phyloP scores from a whole-genome alignment of 64 coral and sea anemone genomes.

The Stichodactyla helianthus region DNA sequence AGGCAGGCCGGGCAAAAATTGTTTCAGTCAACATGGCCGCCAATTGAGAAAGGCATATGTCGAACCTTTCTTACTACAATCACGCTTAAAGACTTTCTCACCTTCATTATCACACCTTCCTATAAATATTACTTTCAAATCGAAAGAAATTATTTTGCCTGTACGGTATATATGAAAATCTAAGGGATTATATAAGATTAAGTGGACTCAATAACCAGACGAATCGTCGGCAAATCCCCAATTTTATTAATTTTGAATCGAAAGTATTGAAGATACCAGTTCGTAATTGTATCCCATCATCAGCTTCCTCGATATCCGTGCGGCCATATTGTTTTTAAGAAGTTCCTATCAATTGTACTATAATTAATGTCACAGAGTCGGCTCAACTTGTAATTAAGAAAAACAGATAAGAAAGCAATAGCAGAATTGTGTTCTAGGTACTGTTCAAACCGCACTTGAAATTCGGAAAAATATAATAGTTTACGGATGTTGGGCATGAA shows the following conservation, averaged over 20 bases:
- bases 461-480: background rate
- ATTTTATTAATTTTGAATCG: background rate
- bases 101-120: background rate
- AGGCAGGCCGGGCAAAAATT: too few relatives aligned
- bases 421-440: background rate
- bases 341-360: background rate
- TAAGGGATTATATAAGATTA: constrained; percentile 2
- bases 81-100: background rate
- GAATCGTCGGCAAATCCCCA: background rate
- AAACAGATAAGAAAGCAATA: constrained; percentile 7
- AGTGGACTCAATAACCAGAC: background rate
- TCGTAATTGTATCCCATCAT: constrained; percentile 12
- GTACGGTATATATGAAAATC: background rate
- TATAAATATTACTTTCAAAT: background rate
- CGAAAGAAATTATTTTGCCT: background rate
- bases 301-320: background rate
- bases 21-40: too few relatives aligned
- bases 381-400: constrained; percentile 1
- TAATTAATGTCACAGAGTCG: constrained; percentile 4
- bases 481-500: background rate
- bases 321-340: background rate
- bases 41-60: background rate
- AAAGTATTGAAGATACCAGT: background rate
- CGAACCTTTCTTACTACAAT: background rate
- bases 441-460: background rate